Percentiles rank a stretch among this genome's conserved stretches.
Evolutionary conservation across 2,113 vertebrate species (phyloP).

Genomic region (Trichomycterus rosablanca): DNA sequence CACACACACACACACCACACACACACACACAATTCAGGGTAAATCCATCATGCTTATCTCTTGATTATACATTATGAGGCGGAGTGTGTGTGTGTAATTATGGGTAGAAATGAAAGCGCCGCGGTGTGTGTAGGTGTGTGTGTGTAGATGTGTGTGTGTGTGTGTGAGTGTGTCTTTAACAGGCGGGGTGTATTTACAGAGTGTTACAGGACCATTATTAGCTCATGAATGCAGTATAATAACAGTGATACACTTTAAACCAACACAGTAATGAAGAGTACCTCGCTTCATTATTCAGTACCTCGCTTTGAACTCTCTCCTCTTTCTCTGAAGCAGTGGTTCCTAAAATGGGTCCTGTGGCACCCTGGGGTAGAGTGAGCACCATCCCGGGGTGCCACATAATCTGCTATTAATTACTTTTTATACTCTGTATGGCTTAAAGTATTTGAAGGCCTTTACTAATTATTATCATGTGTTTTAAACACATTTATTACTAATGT

Average conservation of each 20-base stretch:
- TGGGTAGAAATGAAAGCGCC: neutral
- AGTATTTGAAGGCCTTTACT: too few relatives aligned
- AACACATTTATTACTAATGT: too few relatives aligned
- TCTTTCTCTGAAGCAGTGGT: neutral
- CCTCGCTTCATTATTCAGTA: neutral
- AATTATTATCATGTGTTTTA: too few relatives aligned
- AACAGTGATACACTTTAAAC: slow-evolving; percentile 13
- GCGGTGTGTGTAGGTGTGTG: slow-evolving; percentile 6
- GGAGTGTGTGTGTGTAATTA: neutral
- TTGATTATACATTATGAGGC: slow-evolving; percentile 5
- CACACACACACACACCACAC: slow-evolving; percentile 14
- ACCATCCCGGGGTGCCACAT: too few relatives aligned
- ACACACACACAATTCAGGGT: slow-evolving; percentile 1
- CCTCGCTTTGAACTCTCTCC: neutral
- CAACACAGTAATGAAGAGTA: slow-evolving; percentile 3
- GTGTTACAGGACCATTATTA: slow-evolving; percentile 15
- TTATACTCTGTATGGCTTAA: too few relatives aligned
- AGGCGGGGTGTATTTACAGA: slow-evolving; percentile 9
- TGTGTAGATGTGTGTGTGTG: slow-evolving; percentile 5
- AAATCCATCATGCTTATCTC: slow-evolving; percentile 11
- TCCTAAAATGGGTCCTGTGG: neutral
- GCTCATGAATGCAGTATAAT: slow-evolving; percentile 1
- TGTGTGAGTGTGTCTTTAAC: neutral
- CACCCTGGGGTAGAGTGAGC: too few relatives aligned
- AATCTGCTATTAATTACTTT: too few relatives aligned